Percentiles rank a stretch among this genome's conserved stretches.
Evolutionary conservation across 2,888 invertebrate species (phyloP).

Genomic region (Pseudeuparius sepicola): DNA sequence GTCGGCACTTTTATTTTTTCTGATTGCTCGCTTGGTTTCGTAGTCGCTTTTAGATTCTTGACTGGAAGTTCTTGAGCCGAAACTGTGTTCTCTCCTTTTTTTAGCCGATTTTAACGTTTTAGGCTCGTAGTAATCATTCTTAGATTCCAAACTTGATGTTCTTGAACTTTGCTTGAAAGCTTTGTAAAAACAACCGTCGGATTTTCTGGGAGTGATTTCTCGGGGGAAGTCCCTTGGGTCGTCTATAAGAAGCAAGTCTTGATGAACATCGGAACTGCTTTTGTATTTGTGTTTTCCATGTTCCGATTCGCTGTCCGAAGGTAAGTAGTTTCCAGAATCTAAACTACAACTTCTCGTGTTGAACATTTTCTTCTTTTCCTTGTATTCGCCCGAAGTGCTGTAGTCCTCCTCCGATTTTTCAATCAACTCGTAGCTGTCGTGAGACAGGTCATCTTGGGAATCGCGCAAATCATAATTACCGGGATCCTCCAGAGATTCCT

Average conservation of each 20-base stretch:
- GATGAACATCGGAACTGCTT: conserved; percentile 58
- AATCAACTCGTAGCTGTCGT: conserved; percentile 78
- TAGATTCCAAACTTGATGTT: conserved; percentile 52
- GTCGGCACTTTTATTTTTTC: conserved; percentile 30
- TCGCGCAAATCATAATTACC: conserved; percentile 53
- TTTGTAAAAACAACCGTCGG: conserved; percentile 64
- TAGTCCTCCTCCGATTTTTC: conserved; percentile 65
- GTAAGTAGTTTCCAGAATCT: conserved; percentile 66
- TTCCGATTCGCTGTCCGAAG: conserved; percentile 62
- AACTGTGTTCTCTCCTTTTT: conserved; percentile 39
- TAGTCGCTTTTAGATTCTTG: conserved; percentile 55
- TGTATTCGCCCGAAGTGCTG: conserved; percentile 37
- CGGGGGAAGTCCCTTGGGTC: conserved; percentile 65
- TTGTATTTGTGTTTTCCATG: conserved; percentile 51
- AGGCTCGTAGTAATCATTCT: conserved; percentile 57
- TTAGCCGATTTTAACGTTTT: conserved; percentile 54
- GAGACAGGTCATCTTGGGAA: conserved; percentile 78
- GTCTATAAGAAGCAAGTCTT: conserved; percentile 69
- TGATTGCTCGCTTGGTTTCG: conserved; percentile 29
- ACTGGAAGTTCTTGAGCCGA: conserved; percentile 52
- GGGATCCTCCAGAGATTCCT: conserved; percentile 55
- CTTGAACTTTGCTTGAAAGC: conserved; percentile 57
- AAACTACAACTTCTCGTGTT: conserved; percentile 57
- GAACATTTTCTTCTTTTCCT: conserved; percentile 33
- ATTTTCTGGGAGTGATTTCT: conserved; percentile 61